A percentile compares a stretch with the other conserved stretches of the same genome.
Conservation (phyloP, 2,888 invertebrate species). For the Imbricaverruca yamaguchii region DNA sequence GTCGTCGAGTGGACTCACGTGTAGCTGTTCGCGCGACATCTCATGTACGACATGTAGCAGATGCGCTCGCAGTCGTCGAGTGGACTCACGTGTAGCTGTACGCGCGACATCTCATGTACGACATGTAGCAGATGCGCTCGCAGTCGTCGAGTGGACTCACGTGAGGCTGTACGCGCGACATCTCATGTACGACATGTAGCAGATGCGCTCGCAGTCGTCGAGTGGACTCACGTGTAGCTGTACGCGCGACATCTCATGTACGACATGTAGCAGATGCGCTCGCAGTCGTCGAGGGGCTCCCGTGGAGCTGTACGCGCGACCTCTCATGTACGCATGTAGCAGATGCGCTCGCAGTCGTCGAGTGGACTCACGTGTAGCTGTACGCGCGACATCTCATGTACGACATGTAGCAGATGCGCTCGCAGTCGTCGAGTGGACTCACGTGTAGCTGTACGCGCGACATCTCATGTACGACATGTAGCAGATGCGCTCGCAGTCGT, state of each 20-base stretch:
- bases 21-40: slow-evolving; percentile 7
- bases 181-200: slow-evolving; percentile 7
- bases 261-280: slow-evolving; percentile 8
- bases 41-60: slow-evolving; percentile 15
- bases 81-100: slow-evolving; percentile 14
- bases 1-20: background rate
- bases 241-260: slow-evolving; percentile 2
- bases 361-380: slow-evolving; percentile 12
- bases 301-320: slow-evolving; percentile 10
- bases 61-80: background rate
- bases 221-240: slow-evolving; percentile 12
- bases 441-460: slow-evolving; percentile 12
- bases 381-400: slow-evolving; percentile 2
- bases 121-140: slow-evolving; percentile 9
- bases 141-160: background rate
- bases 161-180: slow-evolving; percentile 7
- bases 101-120: background rate
- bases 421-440: background rate
- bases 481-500: slow-evolving; percentile 2
- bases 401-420: slow-evolving; percentile 8
- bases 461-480: slow-evolving; percentile 11
- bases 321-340: slow-evolving; percentile 4
- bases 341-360: background rate
- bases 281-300: background rate
- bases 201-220: background rate